These are phyloP conservation scores for Steinernema carpocapsae DNA, from an alignment of 2,888 invertebrate genomes.

Conservation along the genomic window DNA sequence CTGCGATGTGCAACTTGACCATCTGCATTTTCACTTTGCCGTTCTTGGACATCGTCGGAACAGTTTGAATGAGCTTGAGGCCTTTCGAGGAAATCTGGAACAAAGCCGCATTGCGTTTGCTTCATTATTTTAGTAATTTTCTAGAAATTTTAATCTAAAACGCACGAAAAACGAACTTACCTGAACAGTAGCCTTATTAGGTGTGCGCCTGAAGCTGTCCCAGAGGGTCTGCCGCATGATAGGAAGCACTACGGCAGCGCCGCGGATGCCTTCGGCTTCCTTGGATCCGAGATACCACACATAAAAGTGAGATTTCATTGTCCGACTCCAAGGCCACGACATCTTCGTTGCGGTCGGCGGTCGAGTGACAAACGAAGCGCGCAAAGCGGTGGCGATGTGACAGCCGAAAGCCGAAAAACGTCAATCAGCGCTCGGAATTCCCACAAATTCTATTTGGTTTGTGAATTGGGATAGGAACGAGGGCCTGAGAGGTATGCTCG, in stretches of 20 bases:
- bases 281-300: constrained; percentile 85
- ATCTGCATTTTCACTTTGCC: constrained; percentile 71
- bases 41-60: constrained; percentile 70
- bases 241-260: constrained; percentile 73
- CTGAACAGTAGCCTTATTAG: constrained; percentile 65
- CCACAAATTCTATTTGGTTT: background rate
- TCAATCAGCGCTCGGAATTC: constrained; percentile 2
- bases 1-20: constrained; percentile 91
- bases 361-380: background rate
- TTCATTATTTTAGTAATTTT: background rate
- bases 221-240: constrained; percentile 60
- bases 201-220: constrained; percentile 55
- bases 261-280: constrained; percentile 86
- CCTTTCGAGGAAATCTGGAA: constrained; percentile 79
- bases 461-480: background rate
- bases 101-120: background rate
- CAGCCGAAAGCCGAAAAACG: constrained; percentile 22
- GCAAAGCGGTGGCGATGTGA: background rate
- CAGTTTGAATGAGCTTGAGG: constrained; percentile 87
- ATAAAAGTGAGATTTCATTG: constrained; percentile 71
- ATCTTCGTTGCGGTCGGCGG: background rate
- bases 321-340: constrained; percentile 37
- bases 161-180: constrained; percentile 49
- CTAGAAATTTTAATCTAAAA: background rate
- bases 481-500: background rate